Conservation (phyloP, 2,888 invertebrate species). For the Ischnura elegans region DNA sequence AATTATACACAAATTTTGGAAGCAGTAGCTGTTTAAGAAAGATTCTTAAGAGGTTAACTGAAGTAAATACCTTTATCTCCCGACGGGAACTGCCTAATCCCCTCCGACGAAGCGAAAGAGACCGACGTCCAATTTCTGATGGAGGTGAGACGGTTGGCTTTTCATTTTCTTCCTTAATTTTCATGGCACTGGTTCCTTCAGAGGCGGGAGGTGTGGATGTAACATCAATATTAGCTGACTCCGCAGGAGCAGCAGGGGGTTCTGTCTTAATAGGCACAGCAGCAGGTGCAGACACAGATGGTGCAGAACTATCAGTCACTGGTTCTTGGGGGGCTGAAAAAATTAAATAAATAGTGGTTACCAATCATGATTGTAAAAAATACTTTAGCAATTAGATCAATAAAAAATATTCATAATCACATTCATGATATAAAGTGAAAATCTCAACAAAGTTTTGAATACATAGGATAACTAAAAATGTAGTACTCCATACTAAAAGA, state of each 20-base stretch:
- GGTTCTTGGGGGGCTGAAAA: slow-evolving; percentile 14
- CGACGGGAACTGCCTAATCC: slow-evolving; percentile 44
- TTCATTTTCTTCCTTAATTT: not conserved
- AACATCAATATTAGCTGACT: not conserved
- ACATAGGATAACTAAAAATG: too few relatives aligned
- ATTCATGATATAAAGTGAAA: too few relatives aligned
- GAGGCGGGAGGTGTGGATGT: not conserved
- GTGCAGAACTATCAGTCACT: not conserved
- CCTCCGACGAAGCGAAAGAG: slow-evolving; percentile 34
- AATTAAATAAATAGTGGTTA: too few relatives aligned
- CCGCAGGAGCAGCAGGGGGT: not conserved
- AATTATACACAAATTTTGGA: too few relatives aligned
- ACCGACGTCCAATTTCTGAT: slow-evolving; percentile 40
- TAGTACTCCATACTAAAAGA: too few relatives aligned
- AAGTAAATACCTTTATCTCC: slow-evolving; percentile 31
- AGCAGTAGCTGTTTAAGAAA: too few relatives aligned
- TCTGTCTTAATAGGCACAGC: not conserved
- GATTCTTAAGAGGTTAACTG: too few relatives aligned
- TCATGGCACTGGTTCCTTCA: not conserved
- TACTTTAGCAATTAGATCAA: too few relatives aligned
- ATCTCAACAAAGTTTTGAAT: too few relatives aligned
- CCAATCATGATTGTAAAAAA: too few relatives aligned
- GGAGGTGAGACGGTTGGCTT: not conserved
- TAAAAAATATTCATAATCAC: too few relatives aligned
- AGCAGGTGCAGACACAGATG: not conserved